Conservation (phyloP, 2,888 invertebrate species). For the Argyra leucocephala region DNA sequence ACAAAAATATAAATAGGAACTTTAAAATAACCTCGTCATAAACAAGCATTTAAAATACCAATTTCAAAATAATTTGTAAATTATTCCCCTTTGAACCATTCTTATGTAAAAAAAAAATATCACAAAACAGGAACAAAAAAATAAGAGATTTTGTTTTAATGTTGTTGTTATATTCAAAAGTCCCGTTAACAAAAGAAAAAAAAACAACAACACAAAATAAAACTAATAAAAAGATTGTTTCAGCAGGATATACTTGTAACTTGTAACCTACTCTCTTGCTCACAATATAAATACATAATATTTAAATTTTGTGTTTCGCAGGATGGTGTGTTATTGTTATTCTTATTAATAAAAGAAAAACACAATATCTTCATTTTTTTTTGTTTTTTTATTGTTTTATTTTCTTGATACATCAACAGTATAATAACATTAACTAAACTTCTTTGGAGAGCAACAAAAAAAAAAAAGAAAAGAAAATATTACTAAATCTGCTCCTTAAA, state of each 20-base stretch:
- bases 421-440: not conserved
- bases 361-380: not conserved
- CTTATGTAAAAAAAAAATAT: not conserved
- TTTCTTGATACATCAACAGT: not conserved
- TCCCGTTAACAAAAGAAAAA: no score
- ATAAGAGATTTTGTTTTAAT: no score
- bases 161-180: no score
- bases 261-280: no score
- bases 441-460: not conserved
- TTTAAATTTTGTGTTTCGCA: not conserved
- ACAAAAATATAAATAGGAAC: no score
- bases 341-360: not conserved
- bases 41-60: not conserved
- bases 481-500: not conserved
- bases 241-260: no score
- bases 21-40: not conserved
- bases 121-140: no score
- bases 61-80: conserved; percentile 3
- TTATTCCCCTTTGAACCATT: not conserved
- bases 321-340: not conserved
- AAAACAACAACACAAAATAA: no score
- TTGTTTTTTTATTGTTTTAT: no score
- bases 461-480: not conserved
- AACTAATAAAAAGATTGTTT: no score
- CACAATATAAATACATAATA: no score